Conservation (phyloP, 2,888 invertebrate species). For the Caenorhabditis panamensis region DNA sequence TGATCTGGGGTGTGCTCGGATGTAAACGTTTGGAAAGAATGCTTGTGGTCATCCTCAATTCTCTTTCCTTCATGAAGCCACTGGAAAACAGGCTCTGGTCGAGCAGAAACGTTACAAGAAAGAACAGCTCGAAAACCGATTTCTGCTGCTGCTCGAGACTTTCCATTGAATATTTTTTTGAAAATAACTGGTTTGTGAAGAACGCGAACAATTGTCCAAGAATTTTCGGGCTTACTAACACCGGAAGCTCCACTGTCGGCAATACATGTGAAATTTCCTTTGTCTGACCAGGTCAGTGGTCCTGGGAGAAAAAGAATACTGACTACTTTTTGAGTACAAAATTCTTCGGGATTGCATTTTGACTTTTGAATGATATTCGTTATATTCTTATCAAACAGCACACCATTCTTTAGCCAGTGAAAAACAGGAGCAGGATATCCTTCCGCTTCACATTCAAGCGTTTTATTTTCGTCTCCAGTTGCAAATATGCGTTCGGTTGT, state of each 20-base stretch:
- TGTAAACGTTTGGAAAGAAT: constrained; percentile 63
- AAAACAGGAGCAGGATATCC: constrained; percentile 77
- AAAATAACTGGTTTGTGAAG: constrained; percentile 77
- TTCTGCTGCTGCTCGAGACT: constrained; percentile 76
- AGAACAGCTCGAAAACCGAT: constrained; percentile 63
- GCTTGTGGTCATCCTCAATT: constrained; percentile 62
- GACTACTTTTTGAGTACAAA: constrained; percentile 65
- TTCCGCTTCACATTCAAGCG: constrained; percentile 76
- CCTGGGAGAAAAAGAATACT: constrained; percentile 68
- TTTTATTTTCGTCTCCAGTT: constrained; percentile 66
- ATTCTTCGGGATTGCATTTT: constrained; percentile 69
- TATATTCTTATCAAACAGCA: constrained; percentile 52
- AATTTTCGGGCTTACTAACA: constrained; percentile 31
- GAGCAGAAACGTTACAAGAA: constrained; percentile 75
- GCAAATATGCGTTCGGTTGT: constrained; percentile 69
- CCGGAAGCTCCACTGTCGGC: constrained; percentile 88
- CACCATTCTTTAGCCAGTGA: constrained; percentile 76
- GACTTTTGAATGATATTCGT: constrained; percentile 36
- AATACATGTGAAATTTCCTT: constrained; percentile 94
- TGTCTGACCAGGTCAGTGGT: constrained; percentile 89
- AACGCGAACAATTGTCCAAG: constrained; percentile 71
- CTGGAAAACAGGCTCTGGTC: constrained; percentile 77
- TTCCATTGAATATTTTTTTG: constrained; percentile 71
- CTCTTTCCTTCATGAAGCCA: constrained; percentile 72
- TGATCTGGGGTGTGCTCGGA: constrained; percentile 68